Conservation (phyloP, 2,797 vertebrate species). For the Zalophus californianus region DNA sequence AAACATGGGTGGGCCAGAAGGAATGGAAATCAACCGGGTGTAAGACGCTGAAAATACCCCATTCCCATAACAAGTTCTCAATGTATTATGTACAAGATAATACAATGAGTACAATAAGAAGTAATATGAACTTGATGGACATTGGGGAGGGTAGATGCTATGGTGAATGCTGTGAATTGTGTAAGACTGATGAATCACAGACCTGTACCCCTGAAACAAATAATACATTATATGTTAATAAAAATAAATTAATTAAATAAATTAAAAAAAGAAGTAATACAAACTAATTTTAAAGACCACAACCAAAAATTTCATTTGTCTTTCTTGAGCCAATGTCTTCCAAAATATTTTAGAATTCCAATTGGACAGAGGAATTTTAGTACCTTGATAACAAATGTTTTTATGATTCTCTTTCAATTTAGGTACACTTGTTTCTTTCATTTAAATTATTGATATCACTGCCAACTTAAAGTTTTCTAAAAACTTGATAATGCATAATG, state of each 20-base stretch:
- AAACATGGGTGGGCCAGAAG: background rate
- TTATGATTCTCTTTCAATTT: background rate
- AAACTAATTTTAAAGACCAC: background rate
- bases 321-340: background rate
- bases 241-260: too few species aligned
- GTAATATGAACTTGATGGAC: background rate
- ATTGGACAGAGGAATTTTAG: background rate
- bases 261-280: background rate
- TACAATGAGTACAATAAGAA: background rate
- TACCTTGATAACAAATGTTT: background rate
- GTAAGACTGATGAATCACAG: too few species aligned
- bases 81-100: background rate
- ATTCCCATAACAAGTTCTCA: background rate
- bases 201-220: too few species aligned
- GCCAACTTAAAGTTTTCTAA: background rate
- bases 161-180: too few species aligned
- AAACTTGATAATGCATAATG: background rate
- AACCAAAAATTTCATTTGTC: background rate
- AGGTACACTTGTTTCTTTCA: background rate
- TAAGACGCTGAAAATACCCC: background rate
- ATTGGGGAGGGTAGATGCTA: too few species aligned
- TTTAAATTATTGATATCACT: background rate
- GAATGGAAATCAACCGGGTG: background rate
- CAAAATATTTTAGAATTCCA: background rate
- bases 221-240: too few species aligned